Percentiles rank a stretch among this genome's conserved stretches.
phyloP scores from a whole-genome alignment of 2,888 invertebrate species.

The Lithosia quadra region DNA sequence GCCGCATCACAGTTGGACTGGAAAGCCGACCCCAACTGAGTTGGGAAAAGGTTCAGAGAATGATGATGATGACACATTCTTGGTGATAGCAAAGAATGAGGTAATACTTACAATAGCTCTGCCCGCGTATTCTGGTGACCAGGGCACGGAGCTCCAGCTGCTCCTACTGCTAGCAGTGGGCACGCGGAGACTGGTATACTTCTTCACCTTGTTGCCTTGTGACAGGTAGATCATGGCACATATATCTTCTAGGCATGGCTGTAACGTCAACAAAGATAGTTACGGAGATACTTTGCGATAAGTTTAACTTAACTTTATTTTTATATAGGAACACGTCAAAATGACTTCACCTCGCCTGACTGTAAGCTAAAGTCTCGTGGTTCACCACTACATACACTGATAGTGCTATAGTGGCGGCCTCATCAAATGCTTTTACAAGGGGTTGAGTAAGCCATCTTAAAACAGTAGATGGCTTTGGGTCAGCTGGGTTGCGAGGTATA shows the following conservation, averaged over 20 bases:
- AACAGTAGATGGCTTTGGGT: no score
- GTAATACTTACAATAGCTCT: slow-evolving; percentile 56
- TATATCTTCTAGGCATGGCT: slow-evolving; percentile 87
- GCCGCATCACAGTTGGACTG: no score
- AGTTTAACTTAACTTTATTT: no score
- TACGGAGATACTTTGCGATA: not conserved
- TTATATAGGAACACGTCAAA: no score
- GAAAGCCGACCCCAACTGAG: no score
- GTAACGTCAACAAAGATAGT: slow-evolving; percentile 25
- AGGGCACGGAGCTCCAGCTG: slow-evolving; percentile 76
- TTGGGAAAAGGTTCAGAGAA: no score
- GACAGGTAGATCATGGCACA: slow-evolving; percentile 82
- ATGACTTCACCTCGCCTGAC: no score
- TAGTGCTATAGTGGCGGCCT: no score
- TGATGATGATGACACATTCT: not conserved
- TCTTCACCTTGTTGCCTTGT: slow-evolving; percentile 66
- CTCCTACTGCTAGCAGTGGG: slow-evolving; percentile 63
- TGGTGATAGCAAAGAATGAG: not conserved
- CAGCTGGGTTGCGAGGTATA: no score
- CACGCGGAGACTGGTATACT: slow-evolving; percentile 69
- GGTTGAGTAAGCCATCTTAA: no score
- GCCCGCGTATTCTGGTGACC: slow-evolving; percentile 59
- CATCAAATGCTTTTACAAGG: not conserved
- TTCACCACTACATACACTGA: no score
- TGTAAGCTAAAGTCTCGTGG: no score